Conservation (phyloP, 2,888 invertebrate genomes). For the Agriopis aurantiaria region DNA sequence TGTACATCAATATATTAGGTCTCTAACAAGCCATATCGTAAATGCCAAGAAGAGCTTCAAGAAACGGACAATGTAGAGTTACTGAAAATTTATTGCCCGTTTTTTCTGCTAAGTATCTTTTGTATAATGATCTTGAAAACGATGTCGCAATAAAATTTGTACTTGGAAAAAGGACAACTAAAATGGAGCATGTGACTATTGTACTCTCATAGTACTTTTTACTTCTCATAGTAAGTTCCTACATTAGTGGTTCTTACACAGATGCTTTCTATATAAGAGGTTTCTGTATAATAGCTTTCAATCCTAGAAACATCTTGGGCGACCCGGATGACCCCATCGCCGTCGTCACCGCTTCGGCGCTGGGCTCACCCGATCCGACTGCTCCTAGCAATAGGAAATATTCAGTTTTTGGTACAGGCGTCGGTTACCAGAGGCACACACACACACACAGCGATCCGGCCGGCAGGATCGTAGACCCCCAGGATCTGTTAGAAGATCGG, state of each 20-base stretch:
- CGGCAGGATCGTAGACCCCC: too few relatives aligned
- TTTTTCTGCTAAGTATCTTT: constrained; percentile 16
- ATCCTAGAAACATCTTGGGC: too few relatives aligned
- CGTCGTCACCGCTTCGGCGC: too few relatives aligned
- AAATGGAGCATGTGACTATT: background rate
- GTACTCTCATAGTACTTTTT: background rate
- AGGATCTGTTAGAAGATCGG: too few relatives aligned
- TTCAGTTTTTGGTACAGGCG: too few relatives aligned
- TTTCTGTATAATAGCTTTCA: too few relatives aligned
- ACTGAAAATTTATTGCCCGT: constrained; percentile 15
- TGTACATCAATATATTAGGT: constrained; percentile 19
- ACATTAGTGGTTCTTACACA: background rate
- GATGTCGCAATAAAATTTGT: background rate
- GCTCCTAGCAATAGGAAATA: too few relatives aligned
- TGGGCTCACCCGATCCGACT: too few relatives aligned
- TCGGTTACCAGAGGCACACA: too few relatives aligned
- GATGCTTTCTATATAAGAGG: too few relatives aligned
- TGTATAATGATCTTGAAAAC: constrained; percentile 11
- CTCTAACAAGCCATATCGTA: constrained; percentile 25
- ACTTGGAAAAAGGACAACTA: background rate
- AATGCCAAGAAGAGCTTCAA: constrained; percentile 22
- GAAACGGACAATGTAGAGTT: constrained; percentile 23
- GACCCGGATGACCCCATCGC: too few relatives aligned
- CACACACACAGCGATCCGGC: too few relatives aligned
- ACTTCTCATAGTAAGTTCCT: background rate